phyloP scores from a whole-genome alignment of 1,140 invertebrate genomes.

The Hylaeus volcanicus region DNA sequence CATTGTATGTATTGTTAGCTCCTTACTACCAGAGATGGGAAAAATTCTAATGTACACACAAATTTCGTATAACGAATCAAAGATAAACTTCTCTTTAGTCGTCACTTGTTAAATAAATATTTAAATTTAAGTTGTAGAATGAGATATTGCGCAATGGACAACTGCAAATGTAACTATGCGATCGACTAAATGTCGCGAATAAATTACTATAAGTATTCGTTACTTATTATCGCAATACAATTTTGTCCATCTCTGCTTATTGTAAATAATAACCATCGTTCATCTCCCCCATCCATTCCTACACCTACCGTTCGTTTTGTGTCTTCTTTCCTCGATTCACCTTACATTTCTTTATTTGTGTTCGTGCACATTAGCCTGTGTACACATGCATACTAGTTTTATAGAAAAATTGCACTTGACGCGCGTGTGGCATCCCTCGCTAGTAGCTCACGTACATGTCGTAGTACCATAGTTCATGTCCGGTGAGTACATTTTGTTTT shows the following conservation, averaged over 20 bases:
- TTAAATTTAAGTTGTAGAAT: too few relatives aligned
- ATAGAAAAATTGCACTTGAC: constrained; percentile 65
- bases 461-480: constrained; percentile 68
- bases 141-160: too few relatives aligned
- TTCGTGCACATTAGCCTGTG: constrained; percentile 21
- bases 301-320: constrained; percentile 23
- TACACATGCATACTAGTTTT: constrained; percentile 62
- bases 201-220: too few relatives aligned
- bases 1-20: constrained; percentile 13
- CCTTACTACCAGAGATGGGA: too few relatives aligned
- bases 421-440: constrained; percentile 66
- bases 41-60: too few relatives aligned
- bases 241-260: neutral
- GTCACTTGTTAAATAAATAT: too few relatives aligned
- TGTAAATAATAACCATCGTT: neutral
- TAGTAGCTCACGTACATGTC: constrained; percentile 71
- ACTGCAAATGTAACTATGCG: too few relatives aligned
- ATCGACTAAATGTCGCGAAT: too few relatives aligned
- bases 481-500: constrained; percentile 78
- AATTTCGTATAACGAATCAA: too few relatives aligned
- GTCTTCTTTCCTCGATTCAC: constrained; percentile 36
- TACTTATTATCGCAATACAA: too few relatives aligned
- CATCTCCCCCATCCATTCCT: neutral
- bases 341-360: neutral
- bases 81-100: too few relatives aligned